Evolutionary conservation across 2,888 invertebrate genomes (phyloP).

Genomic region (Carcina quercana): DNA sequence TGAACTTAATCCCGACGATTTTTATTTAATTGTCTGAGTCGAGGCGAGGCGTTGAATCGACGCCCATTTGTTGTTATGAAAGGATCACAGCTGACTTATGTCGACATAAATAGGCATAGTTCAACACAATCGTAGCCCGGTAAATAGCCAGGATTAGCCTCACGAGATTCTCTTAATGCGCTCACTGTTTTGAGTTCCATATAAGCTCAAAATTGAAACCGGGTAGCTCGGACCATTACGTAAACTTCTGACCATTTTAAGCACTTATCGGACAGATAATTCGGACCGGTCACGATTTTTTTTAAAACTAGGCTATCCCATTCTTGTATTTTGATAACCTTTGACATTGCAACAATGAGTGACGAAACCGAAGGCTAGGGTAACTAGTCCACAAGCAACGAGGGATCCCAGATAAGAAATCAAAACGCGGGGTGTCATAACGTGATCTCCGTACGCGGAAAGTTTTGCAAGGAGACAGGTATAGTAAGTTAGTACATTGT

Average conservation of each 20-base stretch:
- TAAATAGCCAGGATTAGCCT: background rate
- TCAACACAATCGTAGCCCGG: conserved; percentile 16
- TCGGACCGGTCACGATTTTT: conserved; percentile 14
- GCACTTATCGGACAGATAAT: conserved; percentile 2
- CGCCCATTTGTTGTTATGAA: conserved; percentile 33
- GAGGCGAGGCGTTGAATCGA: conserved; percentile 33
- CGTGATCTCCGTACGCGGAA: conserved; percentile 35
- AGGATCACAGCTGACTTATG: conserved; percentile 29
- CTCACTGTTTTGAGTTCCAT: background rate
- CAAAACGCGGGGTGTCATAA: conserved; percentile 57
- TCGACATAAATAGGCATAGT: conserved; percentile 28
- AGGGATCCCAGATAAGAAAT: conserved; percentile 55
- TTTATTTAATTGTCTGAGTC: conserved; percentile 49
- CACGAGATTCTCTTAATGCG: background rate
- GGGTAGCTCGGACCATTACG: too few relatives aligned
- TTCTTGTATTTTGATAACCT: conserved; percentile 47
- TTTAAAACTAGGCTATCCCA: conserved; percentile 27
- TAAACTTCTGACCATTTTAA: conserved; percentile 2
- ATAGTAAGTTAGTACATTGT: conserved; percentile 45
- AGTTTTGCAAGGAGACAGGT: conserved; percentile 53
- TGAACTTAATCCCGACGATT: conserved; percentile 40
- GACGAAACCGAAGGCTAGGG: conserved; percentile 48
- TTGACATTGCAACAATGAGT: conserved; percentile 36
- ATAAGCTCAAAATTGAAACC: background rate
- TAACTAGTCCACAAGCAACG: conserved; percentile 53